Evolutionary conservation across 1,140 invertebrate genomes (phyloP).

Genomic region (Pteromalus puparum): DNA sequence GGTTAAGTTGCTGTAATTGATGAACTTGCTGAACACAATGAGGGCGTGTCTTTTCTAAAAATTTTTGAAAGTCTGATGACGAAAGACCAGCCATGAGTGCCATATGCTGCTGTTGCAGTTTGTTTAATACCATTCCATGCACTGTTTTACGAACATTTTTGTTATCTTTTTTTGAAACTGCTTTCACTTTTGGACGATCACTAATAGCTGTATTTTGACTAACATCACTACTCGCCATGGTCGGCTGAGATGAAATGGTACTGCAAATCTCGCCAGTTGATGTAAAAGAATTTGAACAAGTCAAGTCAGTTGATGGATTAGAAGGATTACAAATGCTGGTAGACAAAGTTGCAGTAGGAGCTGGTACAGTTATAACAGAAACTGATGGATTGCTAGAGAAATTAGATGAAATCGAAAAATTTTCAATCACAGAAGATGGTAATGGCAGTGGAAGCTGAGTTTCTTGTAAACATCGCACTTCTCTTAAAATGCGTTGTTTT

Average conservation of each 20-base stretch:
- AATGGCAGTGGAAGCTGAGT: conserved; percentile 54
- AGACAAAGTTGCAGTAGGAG: conserved; percentile 58
- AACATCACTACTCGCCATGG: conserved; percentile 71
- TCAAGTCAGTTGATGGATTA: conserved; percentile 52
- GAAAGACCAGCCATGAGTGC: conserved; percentile 64
- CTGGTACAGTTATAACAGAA: conserved; percentile 54
- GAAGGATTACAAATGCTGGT: conserved; percentile 56
- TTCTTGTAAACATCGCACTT: conserved; percentile 47
- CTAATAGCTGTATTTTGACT: conserved; percentile 84
- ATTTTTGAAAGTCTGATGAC: conserved; percentile 72
- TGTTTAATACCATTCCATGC: conserved; percentile 63
- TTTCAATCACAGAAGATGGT: conserved; percentile 59
- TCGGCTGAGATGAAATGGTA: conserved; percentile 65
- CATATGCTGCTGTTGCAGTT: conserved; percentile 65
- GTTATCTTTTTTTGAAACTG: conserved; percentile 85
- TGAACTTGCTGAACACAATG: conserved; percentile 73
- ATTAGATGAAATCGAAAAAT: conserved; percentile 55
- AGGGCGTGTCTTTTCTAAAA: conserved; percentile 72
- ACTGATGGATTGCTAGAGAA: conserved; percentile 57
- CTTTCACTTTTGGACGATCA: conserved; percentile 87
- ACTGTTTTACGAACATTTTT: conserved; percentile 77
- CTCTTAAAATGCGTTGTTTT: conserved; percentile 48
- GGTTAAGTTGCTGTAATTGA: conserved; percentile 71
- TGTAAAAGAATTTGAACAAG: conserved; percentile 41
- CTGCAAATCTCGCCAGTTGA: conserved; percentile 23